phyloP scores from a whole-genome alignment of 2,113 vertebrate species.

The Typhlomys cinereus region DNA sequence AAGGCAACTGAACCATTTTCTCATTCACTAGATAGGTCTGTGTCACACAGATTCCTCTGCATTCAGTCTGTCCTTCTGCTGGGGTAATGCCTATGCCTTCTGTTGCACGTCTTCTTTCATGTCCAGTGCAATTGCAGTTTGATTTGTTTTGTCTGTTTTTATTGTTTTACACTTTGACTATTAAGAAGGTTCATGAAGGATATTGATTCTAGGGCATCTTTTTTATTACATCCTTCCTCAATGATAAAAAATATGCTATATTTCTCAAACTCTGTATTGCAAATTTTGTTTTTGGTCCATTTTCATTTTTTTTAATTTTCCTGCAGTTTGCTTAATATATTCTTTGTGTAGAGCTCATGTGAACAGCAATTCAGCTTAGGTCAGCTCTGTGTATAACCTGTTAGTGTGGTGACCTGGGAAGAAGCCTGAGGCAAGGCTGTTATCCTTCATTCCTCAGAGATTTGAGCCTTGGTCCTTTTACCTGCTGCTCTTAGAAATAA shows the following conservation, averaged over 20 bases:
- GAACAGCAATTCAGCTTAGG: background rate
- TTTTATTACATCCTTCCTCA: background rate
- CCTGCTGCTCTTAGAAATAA: background rate
- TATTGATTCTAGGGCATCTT: background rate
- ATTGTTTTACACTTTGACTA: background rate
- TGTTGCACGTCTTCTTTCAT: background rate
- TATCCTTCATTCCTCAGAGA: background rate
- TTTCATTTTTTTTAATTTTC: too few relatives aligned
- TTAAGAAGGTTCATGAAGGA: too few relatives aligned
- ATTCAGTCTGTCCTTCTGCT: background rate
- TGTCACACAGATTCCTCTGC: background rate
- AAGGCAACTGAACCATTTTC: background rate
- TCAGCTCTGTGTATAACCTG: background rate
- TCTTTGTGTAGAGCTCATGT: background rate
- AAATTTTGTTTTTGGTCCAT: background rate
- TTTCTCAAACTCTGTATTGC: background rate
- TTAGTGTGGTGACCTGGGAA: rapidly evolving
- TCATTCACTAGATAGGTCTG: background rate
- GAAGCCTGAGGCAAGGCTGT: rapidly evolving
- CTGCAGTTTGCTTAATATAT: background rate
- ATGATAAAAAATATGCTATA: too few relatives aligned
- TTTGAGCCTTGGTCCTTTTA: background rate
- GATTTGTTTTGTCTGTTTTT: background rate
- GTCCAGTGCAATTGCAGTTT: background rate
- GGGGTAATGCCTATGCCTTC: background rate